Percentiles rank a stretch among this genome's conserved stretches.
Evolutionary conservation across 2,113 vertebrate genomes (phyloP).

Genomic region (Scomber colias): DNA sequence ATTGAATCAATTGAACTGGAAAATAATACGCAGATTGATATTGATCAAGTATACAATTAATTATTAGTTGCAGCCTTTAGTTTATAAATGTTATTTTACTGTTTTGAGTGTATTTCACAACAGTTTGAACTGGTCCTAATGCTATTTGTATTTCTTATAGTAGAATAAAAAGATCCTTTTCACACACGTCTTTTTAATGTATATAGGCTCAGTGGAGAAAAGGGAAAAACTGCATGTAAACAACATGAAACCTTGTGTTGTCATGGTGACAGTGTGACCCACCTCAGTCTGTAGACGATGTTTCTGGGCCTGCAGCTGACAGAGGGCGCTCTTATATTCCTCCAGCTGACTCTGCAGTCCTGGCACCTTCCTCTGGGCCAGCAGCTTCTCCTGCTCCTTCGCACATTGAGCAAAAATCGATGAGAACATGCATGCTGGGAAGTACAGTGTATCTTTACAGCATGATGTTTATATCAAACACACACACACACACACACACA

Average conservation of each 20-base stretch:
- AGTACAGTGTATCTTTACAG: background rate
- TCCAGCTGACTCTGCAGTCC: constrained; percentile 90
- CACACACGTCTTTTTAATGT: background rate
- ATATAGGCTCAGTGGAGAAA: background rate
- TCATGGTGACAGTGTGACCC: constrained; percentile 60
- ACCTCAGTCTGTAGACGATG: constrained; percentile 92
- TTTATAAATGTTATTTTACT: background rate
- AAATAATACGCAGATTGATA: no score
- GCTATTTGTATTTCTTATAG: background rate
- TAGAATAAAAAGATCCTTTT: background rate
- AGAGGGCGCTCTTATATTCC: constrained; percentile 90
- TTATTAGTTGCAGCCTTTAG: background rate
- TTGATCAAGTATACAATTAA: no score
- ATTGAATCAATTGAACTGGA: no score
- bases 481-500: no score
- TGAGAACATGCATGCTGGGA: constrained; percentile 8
- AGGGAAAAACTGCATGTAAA: background rate
- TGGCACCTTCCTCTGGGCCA: constrained; percentile 88
- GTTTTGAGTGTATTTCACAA: background rate
- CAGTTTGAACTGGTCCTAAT: no score
- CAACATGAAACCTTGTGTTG: constrained; percentile 27
- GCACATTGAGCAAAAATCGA: constrained; percentile 27
- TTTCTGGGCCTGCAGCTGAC: constrained; percentile 90
- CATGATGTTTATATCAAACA: background rate
- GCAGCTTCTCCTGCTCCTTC: constrained; percentile 89